These are phyloP conservation scores for Campopleginae sp. DNA, from an alignment of 2,888 invertebrate genomes.

Conservation along the genomic window DNA sequence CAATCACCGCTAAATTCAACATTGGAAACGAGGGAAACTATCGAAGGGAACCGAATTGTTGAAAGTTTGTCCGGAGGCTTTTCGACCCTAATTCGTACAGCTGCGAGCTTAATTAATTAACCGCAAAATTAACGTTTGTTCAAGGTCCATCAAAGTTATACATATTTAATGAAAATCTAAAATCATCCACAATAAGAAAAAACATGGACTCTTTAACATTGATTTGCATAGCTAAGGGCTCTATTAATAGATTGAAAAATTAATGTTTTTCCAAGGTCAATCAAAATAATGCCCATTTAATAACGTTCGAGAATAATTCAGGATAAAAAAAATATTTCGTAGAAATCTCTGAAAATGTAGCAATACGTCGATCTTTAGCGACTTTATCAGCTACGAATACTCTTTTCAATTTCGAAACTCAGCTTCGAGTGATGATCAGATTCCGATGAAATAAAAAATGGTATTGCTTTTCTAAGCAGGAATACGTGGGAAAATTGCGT, in stretches of 20 bases:
- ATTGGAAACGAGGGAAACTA: not conserved
- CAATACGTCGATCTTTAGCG: too few relatives aligned
- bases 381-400: not conserved
- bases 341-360: too few relatives aligned
- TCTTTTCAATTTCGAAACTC: not conserved
- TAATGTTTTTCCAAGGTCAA: too few relatives aligned
- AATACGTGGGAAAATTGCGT: not conserved
- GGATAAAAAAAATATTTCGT: too few relatives aligned
- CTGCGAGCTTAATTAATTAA: not conserved
- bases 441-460: not conserved
- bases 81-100: not conserved
- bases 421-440: not conserved
- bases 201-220: not conserved
- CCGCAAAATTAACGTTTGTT: not conserved
- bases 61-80: not conserved
- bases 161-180: not conserved
- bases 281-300: too few relatives aligned
- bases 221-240: too few relatives aligned
- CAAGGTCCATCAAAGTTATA: not conserved
- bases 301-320: too few relatives aligned
- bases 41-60: not conserved
- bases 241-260: too few relatives aligned
- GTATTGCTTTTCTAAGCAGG: not conserved
- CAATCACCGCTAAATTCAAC: not conserved
- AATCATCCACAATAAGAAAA: not conserved